Conservation (phyloP, 2,888 invertebrate species). For the Mellilla xanthometata region DNA sequence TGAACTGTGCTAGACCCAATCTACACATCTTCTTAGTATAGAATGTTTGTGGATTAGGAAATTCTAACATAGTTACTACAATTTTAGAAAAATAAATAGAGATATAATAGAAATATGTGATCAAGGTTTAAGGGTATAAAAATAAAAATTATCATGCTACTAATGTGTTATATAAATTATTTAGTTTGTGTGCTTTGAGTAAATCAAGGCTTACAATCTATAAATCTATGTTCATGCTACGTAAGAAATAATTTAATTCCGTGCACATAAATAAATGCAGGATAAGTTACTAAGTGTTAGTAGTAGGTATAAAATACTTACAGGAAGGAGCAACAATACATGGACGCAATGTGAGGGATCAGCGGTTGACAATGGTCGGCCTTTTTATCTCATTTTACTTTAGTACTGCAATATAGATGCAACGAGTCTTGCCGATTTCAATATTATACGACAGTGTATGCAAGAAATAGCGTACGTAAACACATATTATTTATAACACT, state of each 20-base stretch:
- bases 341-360: constrained; percentile 63
- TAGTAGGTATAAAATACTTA: constrained; percentile 49
- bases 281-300: not conserved
- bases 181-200: no score
- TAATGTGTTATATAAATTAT: no score
- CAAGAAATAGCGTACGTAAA: constrained; percentile 50
- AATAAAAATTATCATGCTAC: no score
- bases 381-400: constrained; percentile 51
- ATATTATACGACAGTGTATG: constrained; percentile 42
- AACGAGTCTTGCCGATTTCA: constrained; percentile 37
- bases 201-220: no score
- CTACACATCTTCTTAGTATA: no score
- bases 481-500: constrained; percentile 48
- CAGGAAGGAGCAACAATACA: constrained; percentile 83
- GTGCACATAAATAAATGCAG: not conserved
- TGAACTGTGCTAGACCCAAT: constrained; percentile 17
- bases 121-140: no score
- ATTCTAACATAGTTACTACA: no score
- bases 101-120: no score
- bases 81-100: no score
- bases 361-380: constrained; percentile 39
- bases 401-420: constrained; percentile 28
- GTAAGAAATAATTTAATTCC: not conserved
- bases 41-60: not conserved
- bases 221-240: not conserved